Evolutionary conservation across 2,888 invertebrate species (phyloP).

Genomic region (Rotaria sp.): DNA sequence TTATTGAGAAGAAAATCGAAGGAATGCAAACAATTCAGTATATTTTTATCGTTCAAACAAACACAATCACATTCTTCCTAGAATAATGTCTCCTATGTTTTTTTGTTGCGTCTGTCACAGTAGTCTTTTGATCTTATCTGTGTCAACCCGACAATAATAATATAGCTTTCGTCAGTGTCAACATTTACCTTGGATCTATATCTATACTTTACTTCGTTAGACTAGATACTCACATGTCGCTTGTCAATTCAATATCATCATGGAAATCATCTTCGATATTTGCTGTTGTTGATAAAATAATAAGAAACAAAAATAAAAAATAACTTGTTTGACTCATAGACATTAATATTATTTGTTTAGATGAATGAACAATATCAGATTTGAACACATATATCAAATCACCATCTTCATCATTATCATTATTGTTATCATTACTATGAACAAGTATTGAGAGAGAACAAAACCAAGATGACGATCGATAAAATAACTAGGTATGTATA

Average conservation of each 20-base stretch:
- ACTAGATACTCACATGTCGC: neutral
- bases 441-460: neutral
- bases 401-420: neutral
- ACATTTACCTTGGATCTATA: neutral
- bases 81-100: neutral
- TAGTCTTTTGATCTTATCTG: neutral
- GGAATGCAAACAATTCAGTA: neutral
- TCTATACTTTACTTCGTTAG: neutral
- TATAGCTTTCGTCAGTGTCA: neutral
- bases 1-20: neutral
- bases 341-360: neutral
- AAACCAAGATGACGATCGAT: neutral
- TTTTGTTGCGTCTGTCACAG: neutral
- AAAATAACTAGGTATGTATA: neutral
- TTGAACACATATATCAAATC: neutral
- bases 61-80: neutral
- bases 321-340: neutral
- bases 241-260: constrained; percentile 1
- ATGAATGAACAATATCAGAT: neutral
- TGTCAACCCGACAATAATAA: neutral
- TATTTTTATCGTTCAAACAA: neutral
- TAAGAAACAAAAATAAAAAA: neutral
- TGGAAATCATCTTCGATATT: neutral
- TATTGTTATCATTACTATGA: neutral
- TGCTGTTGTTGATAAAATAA: neutral